Percentiles rank a stretch among this genome's conserved stretches.
Conservation (phyloP, 2,888 invertebrate species). For the Alloplasta piceator region DNA sequence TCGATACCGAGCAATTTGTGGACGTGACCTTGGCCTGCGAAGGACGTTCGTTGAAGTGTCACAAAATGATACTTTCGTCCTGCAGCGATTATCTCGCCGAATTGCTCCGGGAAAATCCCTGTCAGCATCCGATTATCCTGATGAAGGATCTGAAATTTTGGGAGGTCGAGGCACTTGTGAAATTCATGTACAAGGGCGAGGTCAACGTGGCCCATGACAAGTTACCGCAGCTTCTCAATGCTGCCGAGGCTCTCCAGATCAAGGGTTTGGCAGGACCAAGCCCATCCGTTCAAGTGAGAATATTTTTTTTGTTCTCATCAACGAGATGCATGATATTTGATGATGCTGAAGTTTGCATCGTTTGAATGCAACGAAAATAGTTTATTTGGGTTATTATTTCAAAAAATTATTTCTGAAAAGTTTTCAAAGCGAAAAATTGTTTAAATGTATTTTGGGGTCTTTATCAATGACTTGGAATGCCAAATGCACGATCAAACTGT, state of each 20-base stretch:
- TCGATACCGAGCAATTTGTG: constrained; percentile 92
- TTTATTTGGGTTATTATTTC: too few relatives aligned
- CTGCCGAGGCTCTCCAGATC: constrained; percentile 93
- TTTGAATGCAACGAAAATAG: too few relatives aligned
- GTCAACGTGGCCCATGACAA: constrained; percentile 94
- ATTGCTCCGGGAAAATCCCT: constrained; percentile 91
- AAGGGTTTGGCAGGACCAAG: constrained; percentile 86
- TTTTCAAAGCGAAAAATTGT: too few relatives aligned
- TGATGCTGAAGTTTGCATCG: too few relatives aligned
- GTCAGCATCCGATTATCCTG: constrained; percentile 93
- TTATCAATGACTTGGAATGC: too few relatives aligned
- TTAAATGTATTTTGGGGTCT: too few relatives aligned
- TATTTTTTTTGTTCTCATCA: too few relatives aligned
- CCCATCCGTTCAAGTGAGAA: constrained; percentile 77
- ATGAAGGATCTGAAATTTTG: constrained; percentile 93
- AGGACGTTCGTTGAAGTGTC: constrained; percentile 93
- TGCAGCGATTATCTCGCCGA: constrained; percentile 94
- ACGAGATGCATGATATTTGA: too few relatives aligned
- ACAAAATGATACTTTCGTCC: constrained; percentile 93
- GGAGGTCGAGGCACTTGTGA: constrained; percentile 93
- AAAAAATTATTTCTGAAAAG: too few relatives aligned
- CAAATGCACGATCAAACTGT: too few relatives aligned
- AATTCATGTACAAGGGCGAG: constrained; percentile 96
- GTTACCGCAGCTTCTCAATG: constrained; percentile 91
- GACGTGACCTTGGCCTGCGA: constrained; percentile 96